Evolutionary conservation across 2,888 invertebrate genomes (phyloP).

Genomic region (Leucoma salicis): DNA sequence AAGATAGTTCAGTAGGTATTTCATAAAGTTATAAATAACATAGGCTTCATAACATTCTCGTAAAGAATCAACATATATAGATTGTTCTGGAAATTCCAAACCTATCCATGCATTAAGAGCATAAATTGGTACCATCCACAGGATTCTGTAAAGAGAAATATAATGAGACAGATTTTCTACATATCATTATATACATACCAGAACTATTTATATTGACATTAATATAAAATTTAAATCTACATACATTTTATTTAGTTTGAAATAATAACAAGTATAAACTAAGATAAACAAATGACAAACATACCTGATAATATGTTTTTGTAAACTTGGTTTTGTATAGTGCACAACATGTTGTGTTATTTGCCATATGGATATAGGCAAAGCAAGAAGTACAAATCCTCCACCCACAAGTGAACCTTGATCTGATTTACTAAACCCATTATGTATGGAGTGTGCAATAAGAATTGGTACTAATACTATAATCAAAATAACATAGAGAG

Average conservation of each 20-base stretch:
- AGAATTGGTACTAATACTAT: slow-evolving; percentile 92
- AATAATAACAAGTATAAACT: too few species aligned
- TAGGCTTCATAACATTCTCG: slow-evolving; percentile 99
- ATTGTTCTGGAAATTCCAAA: slow-evolving; percentile 91
- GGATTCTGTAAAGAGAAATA: slow-evolving; percentile 82
- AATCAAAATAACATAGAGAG: slow-evolving; percentile 90
- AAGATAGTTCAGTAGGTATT: slow-evolving; percentile 94
- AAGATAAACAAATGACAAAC: slow-evolving; percentile 7
- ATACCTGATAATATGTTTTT: slow-evolving; percentile 96
- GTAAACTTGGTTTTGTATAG: slow-evolving; percentile 94
- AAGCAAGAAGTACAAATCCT: slow-evolving; percentile 93
- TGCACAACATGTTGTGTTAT: slow-evolving; percentile 96
- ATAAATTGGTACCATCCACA: slow-evolving; percentile 99
- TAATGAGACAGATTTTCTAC: neutral
- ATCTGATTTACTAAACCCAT: slow-evolving; percentile 89
- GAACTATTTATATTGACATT: neutral
- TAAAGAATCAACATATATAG: slow-evolving; percentile 95
- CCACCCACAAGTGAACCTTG: slow-evolving; percentile 93
- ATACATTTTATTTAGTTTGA: neutral
- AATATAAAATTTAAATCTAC: neutral
- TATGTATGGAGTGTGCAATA: slow-evolving; percentile 89
- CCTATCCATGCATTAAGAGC: slow-evolving; percentile 97
- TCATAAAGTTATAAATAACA: slow-evolving; percentile 99
- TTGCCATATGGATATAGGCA: slow-evolving; percentile 97
- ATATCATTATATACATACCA: neutral